Evolutionary conservation across 2,888 invertebrate genomes (phyloP).

Genomic region (Limenitis camilla): DNA sequence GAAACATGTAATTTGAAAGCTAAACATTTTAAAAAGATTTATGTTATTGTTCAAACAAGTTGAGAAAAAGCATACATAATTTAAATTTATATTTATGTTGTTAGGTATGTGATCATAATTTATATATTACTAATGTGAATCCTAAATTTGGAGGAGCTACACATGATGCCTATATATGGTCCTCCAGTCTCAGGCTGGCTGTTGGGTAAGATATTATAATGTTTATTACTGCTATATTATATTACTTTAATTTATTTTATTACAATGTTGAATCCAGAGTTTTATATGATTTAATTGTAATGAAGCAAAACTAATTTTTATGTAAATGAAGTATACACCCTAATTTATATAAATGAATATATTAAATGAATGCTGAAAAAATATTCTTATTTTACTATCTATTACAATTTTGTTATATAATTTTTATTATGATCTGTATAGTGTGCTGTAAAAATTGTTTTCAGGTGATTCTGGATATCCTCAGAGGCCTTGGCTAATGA

Average conservation of each 20-base stretch:
- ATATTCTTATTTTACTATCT: neutral
- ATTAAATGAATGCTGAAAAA: too few relatives aligned
- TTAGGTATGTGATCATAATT: conserved; percentile 18
- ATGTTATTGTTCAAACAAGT: neutral
- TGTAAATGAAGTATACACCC: too few relatives aligned
- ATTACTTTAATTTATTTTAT: neutral
- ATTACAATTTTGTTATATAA: neutral
- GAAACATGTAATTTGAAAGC: neutral
- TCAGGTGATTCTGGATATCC: conserved; percentile 28
- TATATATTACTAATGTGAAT: conserved; percentile 18
- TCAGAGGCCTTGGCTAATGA: conserved; percentile 25
- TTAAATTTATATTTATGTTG: conserved; percentile 1
- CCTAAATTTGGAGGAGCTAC: conserved; percentile 23
- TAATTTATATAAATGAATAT: too few relatives aligned
- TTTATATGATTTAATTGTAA: too few relatives aligned
- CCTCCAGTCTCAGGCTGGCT: too few relatives aligned
- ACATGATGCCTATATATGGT: conserved; percentile 17
- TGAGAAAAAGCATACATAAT: neutral
- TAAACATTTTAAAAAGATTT: neutral
- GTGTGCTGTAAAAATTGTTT: too few relatives aligned
- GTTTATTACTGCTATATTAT: conserved; percentile 11
- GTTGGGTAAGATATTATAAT: conserved; percentile 12
- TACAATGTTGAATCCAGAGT: neutral
- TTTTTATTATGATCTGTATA: neutral
- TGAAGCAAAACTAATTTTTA: too few relatives aligned